phyloP scores from a whole-genome alignment of 2,888 invertebrate species.

The Horisme vitalbata region DNA sequence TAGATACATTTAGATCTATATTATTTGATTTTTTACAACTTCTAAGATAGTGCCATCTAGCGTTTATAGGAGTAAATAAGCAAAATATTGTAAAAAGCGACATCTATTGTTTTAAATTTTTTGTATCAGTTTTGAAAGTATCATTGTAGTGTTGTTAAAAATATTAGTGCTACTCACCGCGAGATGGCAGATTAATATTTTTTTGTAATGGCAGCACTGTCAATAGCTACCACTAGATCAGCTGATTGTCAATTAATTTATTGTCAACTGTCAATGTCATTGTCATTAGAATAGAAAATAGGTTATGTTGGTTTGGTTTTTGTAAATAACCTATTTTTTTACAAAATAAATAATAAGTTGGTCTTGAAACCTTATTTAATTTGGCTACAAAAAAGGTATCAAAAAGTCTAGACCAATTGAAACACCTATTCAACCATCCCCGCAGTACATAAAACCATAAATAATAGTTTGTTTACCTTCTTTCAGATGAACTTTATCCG shows the following conservation, averaged over 20 bases:
- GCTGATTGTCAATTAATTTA: too few species aligned
- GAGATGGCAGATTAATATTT: conserved; percentile 12
- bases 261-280: conserved; percentile 1
- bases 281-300: conserved; percentile 1
- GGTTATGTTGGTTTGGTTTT: neutral
- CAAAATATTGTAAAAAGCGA: too few species aligned
- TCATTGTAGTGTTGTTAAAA: too few species aligned
- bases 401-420: neutral
- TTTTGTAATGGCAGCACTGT: conserved; percentile 8
- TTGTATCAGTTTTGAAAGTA: neutral
- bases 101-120: conserved; percentile 6
- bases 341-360: too few species aligned
- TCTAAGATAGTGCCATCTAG: neutral
- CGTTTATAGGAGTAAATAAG: too few species aligned
- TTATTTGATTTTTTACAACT: too few species aligned
- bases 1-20: too few species aligned
- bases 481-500: conserved; percentile 74
- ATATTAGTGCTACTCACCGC: conserved; percentile 8
- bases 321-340: too few species aligned
- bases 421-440: too few species aligned
- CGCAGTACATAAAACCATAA: too few species aligned
- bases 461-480: neutral
- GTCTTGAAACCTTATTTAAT: too few species aligned
- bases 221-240: too few species aligned
- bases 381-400: conserved; percentile 16